Percentiles rank a stretch among this genome's conserved stretches.
phyloP scores from a whole-genome alignment of 2,113 vertebrate species.

The Deroptyus accipitrinus region DNA sequence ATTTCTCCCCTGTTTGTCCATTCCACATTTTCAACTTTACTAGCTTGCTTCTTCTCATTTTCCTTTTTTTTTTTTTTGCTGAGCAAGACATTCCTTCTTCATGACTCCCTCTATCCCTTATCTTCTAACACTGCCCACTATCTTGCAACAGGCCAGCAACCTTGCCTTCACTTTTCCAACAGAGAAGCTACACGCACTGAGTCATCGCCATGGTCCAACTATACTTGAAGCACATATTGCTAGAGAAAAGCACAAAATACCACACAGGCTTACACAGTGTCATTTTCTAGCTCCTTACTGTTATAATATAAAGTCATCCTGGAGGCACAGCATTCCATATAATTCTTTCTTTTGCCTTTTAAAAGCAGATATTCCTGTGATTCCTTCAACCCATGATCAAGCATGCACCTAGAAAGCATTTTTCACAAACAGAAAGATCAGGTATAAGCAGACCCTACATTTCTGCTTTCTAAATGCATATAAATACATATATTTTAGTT shows the following conservation, averaged over 20 bases:
- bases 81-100: neutral
- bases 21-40: neutral
- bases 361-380: neutral
- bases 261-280: neutral
- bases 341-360: neutral
- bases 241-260: neutral
- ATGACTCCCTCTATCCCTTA: neutral
- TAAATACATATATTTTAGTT: neutral
- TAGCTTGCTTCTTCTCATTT: neutral
- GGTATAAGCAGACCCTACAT: neutral
- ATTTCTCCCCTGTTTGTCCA: neutral
- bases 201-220: rapidly evolving
- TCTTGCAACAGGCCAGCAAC: neutral
- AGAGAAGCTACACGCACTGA: rapidly evolving
- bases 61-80: neutral
- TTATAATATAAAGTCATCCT: neutral
- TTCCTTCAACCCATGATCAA: neutral
- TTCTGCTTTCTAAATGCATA: neutral
- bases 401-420: neutral
- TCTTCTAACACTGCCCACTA: neutral
- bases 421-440: neutral
- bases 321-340: neutral
- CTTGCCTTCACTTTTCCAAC: neutral
- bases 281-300: neutral
- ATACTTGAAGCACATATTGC: neutral